Evolutionary conservation across 2,113 vertebrate species (phyloP), one percentile per base, ranked within the genome.

Genomic region (Oophaga pumilio): DNA sequence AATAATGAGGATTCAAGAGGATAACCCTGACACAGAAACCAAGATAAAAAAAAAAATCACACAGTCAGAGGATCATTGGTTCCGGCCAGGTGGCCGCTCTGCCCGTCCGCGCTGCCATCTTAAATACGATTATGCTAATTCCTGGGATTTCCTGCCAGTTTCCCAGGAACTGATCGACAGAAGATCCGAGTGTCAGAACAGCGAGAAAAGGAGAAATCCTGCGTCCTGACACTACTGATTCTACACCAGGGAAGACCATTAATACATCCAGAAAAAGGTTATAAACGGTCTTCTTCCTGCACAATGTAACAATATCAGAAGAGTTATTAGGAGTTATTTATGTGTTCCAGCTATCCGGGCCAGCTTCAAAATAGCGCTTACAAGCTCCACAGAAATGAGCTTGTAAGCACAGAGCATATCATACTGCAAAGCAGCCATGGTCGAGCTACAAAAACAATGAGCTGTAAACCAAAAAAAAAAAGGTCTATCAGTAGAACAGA

Each of bases 71-170:
- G 24, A 93, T 94, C 95, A 95, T 95, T 96, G 95, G 94, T 95
- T 94, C 91, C 94, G 94, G 96, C 95, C 96, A 96, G 96, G 96
- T 96, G 96, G 96, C 92, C 89, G 59, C 93, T 92, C 93, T 91
- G 93, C 92, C 90, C 78, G 90, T 92, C 92, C 49, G 64, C 87
- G 90, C 89, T 53, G 89, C 92, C 93, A 93, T 90, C 89, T 92
- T 92, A 96, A 95, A 97, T 95, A 95, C 81, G 94, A 97, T 96
- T 96, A 97, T 96, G 96, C 94, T 95, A 96, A 97, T 96, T 62
- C 1, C 77, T 90, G 92, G 84, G 86, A 89, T 93, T 93, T 91
- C 93, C 85, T 84, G 91, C 93, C 93, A 93, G 92, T 95, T 97
- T 97, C 96, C 95, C 96, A 97, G 96, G 95, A 96, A 95, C 80